Conservation (phyloP, 2,113 vertebrate genomes). For the Lontra canadensis region DNA sequence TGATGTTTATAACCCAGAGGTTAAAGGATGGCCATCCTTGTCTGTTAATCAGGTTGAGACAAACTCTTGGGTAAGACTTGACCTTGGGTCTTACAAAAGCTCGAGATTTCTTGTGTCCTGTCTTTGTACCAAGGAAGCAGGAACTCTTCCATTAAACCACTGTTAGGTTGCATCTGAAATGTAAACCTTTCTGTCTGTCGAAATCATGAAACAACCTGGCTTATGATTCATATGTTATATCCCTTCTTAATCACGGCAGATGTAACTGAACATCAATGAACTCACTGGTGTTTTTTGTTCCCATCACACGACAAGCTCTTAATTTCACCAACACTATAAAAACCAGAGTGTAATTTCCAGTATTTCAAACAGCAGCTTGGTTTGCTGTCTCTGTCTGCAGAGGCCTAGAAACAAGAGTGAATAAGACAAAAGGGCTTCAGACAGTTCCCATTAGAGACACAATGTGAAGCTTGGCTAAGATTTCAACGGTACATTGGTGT, state of each 20-base stretch:
- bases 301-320: neutral
- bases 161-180: neutral
- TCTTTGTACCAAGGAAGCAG: neutral
- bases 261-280: neutral
- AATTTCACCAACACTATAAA: neutral
- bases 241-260: neutral
- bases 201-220: neutral
- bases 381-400: neutral
- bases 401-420: neutral
- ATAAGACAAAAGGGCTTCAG: neutral
- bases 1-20: neutral
- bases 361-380: neutral
- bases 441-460: neutral
- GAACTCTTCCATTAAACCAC: neutral
- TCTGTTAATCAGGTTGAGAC: neutral
- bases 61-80: neutral
- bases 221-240: fast-evolving
- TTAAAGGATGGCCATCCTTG: neutral
- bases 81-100: neutral
- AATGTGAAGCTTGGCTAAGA: neutral
- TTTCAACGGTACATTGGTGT: neutral
- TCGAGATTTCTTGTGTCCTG: neutral
- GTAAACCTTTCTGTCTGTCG: neutral
- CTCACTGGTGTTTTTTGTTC: neutral
- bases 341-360: neutral